These are phyloP conservation scores for Merodon equestris DNA, from an alignment of 2,888 invertebrate genomes.

Conservation along the genomic window DNA sequence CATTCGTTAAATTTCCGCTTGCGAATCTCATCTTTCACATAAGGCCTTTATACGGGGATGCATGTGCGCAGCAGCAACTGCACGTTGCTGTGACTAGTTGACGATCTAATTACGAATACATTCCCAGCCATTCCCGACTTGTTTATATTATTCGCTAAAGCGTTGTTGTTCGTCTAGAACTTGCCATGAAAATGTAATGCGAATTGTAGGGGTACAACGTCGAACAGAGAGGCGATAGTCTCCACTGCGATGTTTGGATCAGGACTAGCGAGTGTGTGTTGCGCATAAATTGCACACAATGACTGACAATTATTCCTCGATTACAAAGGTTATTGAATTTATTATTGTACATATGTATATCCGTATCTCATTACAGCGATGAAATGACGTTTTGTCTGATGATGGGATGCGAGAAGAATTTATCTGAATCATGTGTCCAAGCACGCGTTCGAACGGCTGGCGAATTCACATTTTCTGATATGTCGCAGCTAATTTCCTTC, in stretches of 20 bases:
- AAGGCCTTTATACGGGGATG: background rate
- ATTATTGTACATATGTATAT: slow-evolving; percentile 10
- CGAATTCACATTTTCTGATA: too few relatives aligned
- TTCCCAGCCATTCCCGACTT: slow-evolving; percentile 17
- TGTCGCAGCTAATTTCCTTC: too few relatives aligned
- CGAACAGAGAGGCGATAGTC: background rate
- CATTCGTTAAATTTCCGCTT: slow-evolving; percentile 46
- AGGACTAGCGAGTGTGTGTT: slow-evolving; percentile 20
- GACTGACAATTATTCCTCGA: slow-evolving; percentile 43
- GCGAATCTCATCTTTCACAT: slow-evolving; percentile 43
- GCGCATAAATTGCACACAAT: slow-evolving; percentile 45
- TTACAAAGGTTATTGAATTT: slow-evolving; percentile 58
- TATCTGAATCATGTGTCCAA: too few relatives aligned
- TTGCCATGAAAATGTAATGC: background rate
- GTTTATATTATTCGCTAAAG: background rate
- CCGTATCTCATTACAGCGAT: too few relatives aligned
- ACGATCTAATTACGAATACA: slow-evolving; percentile 35
- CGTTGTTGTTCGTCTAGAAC: slow-evolving; percentile 26
- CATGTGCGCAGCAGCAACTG: background rate
- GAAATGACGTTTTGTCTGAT: too few relatives aligned
- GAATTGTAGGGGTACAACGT: background rate
- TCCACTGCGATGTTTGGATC: too few relatives aligned
- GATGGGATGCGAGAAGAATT: too few relatives aligned
- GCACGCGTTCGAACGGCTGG: too few relatives aligned
- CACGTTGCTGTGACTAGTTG: background rate